Evolutionary conservation across 2,113 vertebrate genomes (phyloP).

Genomic region (Phrynosoma blainvillii): DNA sequence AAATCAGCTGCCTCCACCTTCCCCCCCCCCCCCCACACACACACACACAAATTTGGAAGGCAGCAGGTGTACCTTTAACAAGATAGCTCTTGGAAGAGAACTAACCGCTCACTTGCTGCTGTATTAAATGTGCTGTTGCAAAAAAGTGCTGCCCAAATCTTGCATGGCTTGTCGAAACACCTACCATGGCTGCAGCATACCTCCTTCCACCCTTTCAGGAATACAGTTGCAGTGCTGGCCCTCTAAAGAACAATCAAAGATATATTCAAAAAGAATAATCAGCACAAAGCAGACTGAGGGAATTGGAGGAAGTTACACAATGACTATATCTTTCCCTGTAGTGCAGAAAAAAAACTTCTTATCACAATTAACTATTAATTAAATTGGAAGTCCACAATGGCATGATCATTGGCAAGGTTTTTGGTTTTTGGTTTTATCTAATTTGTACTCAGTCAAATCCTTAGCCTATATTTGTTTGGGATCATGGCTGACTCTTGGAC

Average conservation of each 20-base stretch:
- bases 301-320: neutral
- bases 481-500: too few species aligned
- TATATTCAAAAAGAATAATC: neutral
- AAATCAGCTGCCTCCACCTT: neutral
- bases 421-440: neutral
- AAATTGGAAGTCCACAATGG: neutral
- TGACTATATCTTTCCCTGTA: neutral
- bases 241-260: neutral
- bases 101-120: neutral
- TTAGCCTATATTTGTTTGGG: too few species aligned
- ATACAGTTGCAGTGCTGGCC: neutral
- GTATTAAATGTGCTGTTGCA: neutral
- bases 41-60: neutral
- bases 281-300: neutral
- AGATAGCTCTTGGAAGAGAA: neutral
- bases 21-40: too few species aligned
- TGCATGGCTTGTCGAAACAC: neutral
- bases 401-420: neutral
- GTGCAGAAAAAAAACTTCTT: neutral
- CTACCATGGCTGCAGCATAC: neutral
- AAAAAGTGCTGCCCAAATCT: neutral
- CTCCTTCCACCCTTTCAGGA: neutral
- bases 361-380: conserved; percentile 13
- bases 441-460: neutral
- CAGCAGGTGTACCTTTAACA: neutral